Evolutionary conservation across 2,113 vertebrate species (phyloP), one percentile per base, ranked within the genome.

Genomic region (Passer domesticus): DNA sequence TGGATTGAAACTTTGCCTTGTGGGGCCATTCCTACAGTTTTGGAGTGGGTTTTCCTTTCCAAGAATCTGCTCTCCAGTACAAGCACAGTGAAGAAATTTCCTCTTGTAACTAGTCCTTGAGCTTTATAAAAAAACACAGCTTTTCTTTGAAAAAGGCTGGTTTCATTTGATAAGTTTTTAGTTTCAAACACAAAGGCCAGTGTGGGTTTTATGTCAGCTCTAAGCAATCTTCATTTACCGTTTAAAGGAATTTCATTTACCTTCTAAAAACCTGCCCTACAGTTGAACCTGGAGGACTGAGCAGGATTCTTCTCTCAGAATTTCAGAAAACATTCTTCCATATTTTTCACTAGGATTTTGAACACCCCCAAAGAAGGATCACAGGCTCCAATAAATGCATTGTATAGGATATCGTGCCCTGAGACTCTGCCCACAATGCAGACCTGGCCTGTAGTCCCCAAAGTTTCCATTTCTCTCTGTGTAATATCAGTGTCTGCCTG

Each of bases 11-110:
- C 74, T 68, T 89, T 73, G 37, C 53, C 39, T 86, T 60, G 25
- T 0, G 3, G 23, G n/a, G 73, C 76, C n/a, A 33, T 87, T 94
- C 58, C 58, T 84, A 52, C 4, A 4, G 23, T 73, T 91, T 53
- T 84, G 53, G 37, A 89, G 87, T 67, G 76, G 41, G 60, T 96
- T 83, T 94, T 92, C 30, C 59, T 90, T 95, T 94, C 86, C 72
- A 43, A 37, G 79, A 88, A 76, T 41, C 59, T 76, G 49, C 41
- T 87, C 28, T 94, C 70, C 47, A 69, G 43, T 66, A 85, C 49
- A 76, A 73, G 41, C 15, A 2, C 21, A 72, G 72, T 3, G 1
- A 83, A 86, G 85, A 64, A 58, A 90, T 79, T 77, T 96, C 79
- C 70, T 52, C 67, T 69, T 80, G 20, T 58, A 76, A 50, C 67